phyloP scores from a whole-genome alignment of 1,140 invertebrate species.

The Drosophila navojoa region DNA sequence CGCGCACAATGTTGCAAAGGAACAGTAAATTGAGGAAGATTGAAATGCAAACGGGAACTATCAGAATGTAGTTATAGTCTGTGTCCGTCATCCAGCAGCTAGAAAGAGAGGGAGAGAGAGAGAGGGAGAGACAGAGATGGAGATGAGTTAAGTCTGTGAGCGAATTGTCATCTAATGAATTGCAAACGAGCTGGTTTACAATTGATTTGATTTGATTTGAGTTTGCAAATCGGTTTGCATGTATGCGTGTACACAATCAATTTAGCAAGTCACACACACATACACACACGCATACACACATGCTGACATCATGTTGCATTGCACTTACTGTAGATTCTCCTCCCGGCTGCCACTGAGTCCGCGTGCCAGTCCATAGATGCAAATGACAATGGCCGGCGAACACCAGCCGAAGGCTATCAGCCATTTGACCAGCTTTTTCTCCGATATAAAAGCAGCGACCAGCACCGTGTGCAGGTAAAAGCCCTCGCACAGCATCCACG shows the following conservation, averaged over 20 bases:
- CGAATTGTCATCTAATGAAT: constrained; percentile 57
- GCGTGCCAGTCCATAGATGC: constrained; percentile 88
- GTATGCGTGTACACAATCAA: constrained; percentile 31
- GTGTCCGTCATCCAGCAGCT: constrained; percentile 94
- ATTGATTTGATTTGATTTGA: constrained; percentile 46
- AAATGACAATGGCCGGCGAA: constrained; percentile 89
- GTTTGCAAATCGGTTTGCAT: constrained; percentile 23
- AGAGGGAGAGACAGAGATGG: constrained; percentile 1
- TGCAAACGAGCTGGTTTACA: constrained; percentile 27
- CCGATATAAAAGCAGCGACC: constrained; percentile 95
- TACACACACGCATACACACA: neutral
- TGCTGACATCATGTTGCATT: constrained; percentile 15
- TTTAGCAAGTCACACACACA: constrained; percentile 8
- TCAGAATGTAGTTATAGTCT: constrained; percentile 88
- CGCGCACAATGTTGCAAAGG: constrained; percentile 96
- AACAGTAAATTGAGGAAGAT: constrained; percentile 94
- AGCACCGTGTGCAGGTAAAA: constrained; percentile 96
- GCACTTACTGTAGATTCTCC: constrained; percentile 87
- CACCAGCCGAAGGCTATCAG: constrained; percentile 94
- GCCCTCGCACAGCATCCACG: constrained; percentile 97
- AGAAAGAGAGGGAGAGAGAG: neutral
- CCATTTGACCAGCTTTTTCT: constrained; percentile 92
- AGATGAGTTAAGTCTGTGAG: constrained; percentile 13
- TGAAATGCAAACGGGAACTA: constrained; percentile 91
- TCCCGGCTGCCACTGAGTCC: constrained; percentile 84